Percentiles rank a stretch among this genome's conserved stretches.
Evolutionary conservation across 2,113 vertebrate species (phyloP).

Genomic region (Bufo bufo): DNA sequence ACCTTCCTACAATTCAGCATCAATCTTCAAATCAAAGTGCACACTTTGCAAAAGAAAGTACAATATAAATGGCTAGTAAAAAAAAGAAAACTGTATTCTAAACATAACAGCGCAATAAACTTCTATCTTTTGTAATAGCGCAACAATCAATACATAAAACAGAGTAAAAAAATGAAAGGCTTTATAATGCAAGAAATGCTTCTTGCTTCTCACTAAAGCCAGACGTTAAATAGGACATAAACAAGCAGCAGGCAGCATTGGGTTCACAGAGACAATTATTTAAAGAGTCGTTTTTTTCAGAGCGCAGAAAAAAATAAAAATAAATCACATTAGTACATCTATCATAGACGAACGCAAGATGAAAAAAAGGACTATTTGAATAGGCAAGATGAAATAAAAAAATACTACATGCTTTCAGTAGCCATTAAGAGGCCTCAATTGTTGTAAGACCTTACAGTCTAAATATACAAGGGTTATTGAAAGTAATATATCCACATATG

Average conservation of each 20-base stretch:
- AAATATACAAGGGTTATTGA: background rate
- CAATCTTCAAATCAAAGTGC: slow-evolving; percentile 12
- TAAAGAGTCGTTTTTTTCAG: slow-evolving; percentile 18
- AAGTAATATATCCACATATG: background rate
- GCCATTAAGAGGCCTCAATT: background rate
- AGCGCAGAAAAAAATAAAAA: background rate
- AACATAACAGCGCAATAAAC: slow-evolving; percentile 23
- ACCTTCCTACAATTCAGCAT: background rate
- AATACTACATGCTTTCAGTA: slow-evolving; percentile 21
- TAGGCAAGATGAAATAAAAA: slow-evolving; percentile 4
- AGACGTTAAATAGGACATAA: slow-evolving; percentile 34
- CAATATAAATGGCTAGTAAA: slow-evolving; percentile 11
- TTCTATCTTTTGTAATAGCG: slow-evolving; percentile 20
- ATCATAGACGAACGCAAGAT: background rate
- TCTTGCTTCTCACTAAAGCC: background rate
- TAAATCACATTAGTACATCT: slow-evolving; percentile 1
- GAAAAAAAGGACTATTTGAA: slow-evolving; percentile 13
- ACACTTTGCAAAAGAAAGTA: slow-evolving; percentile 2
- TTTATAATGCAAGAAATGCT: slow-evolving; percentile 29
- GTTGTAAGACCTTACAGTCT: background rate
- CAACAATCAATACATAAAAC: slow-evolving; percentile 28
- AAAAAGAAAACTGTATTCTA: slow-evolving; percentile 15
- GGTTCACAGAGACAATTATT: slow-evolving; percentile 22
- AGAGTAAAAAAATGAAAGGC: slow-evolving; percentile 15
- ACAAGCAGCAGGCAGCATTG: background rate